These are phyloP conservation scores for Nerophis lumbriciformis DNA, from an alignment of 2,113 vertebrate species.

Conservation along the genomic window DNA sequence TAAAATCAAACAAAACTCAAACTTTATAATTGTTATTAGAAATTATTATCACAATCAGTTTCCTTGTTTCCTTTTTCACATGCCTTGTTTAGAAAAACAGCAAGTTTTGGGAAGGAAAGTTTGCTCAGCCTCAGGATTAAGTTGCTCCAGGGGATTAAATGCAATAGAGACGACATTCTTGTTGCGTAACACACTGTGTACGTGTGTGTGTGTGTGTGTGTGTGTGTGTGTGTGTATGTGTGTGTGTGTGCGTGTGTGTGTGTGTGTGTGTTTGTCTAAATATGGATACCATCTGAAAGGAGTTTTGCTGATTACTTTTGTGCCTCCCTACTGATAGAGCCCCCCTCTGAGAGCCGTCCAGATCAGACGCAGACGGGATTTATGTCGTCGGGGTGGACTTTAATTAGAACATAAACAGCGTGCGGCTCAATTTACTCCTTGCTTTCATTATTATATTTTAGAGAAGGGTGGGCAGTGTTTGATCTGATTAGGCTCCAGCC, in stretches of 20 bases:
- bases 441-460: constrained; percentile 40
- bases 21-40: no score
- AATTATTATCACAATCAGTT: no score
- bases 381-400: constrained; percentile 42
- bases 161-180: constrained; percentile 66
- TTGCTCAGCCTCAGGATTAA: constrained; percentile 60
- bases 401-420: constrained; percentile 55
- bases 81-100: constrained; percentile 31
- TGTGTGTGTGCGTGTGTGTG: neutral
- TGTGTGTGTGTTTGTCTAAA: constrained; percentile 28
- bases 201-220: neutral
- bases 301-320: constrained; percentile 56
- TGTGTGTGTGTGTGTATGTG: constrained; percentile 5
- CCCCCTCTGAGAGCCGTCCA: constrained; percentile 38
- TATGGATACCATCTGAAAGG: constrained; percentile 50
- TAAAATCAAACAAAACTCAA: no score
- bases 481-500: constrained; percentile 39
- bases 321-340: constrained; percentile 40
- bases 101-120: constrained; percentile 49
- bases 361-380: constrained; percentile 42
- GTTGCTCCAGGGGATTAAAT: constrained; percentile 66
- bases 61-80: constrained; percentile 16
- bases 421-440: constrained; percentile 24
- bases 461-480: constrained; percentile 30
- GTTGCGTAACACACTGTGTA: constrained; percentile 48